Evolutionary conservation across 2,797 vertebrate species (phyloP), one percentile per base, ranked within the genome.

Genomic region (Coilia nasus): DNA sequence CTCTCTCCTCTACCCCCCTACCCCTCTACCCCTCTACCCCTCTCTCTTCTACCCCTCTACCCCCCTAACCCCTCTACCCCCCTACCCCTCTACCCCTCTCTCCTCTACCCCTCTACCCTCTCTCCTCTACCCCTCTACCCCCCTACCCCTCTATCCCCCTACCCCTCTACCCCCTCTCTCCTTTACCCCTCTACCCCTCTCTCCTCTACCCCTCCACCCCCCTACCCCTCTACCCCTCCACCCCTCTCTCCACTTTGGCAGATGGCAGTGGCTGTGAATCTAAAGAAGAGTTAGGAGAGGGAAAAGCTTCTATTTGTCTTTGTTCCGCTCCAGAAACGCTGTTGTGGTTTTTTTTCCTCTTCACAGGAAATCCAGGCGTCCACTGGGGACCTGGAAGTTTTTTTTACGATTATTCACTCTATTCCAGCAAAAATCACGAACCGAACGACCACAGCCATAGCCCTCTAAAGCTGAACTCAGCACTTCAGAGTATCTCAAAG

Each of bases 301-400:
- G 50, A 1, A 7, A 54, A 54, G 50, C 9, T 5, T 54, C 31
- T 44, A 21, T 41, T 78, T 44, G 17, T 78, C 71, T 78, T 44
- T 78, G 71, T 44, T 78, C 71, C 15, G 9, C 71, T 78, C 35
- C 71, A 78, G 21, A 60, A 78, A 78, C 14, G 35, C 71, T 44
- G 19, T 78, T 78, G 71, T 44, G 71, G 71, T 78, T 78, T 78
- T 41, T 31, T 75, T 71, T 67, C 31, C 35, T 78, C 44, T 78
- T 21, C 35, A 19, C 31, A 78, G 71, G 71, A 78, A 78, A 41
- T 78, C 71, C 71, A 21, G 31, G 5, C 71, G 35, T 44, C 17
- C 71, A 78, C 31, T 5, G 9, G 71, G 35, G 71, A 78, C 35
- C 71, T 44, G 71, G 35, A 78, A 31, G 71, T 54, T 14, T 54